phyloP scores from a whole-genome alignment of 2,113 vertebrate genomes.

The Gnathonemus longibarbis region DNA sequence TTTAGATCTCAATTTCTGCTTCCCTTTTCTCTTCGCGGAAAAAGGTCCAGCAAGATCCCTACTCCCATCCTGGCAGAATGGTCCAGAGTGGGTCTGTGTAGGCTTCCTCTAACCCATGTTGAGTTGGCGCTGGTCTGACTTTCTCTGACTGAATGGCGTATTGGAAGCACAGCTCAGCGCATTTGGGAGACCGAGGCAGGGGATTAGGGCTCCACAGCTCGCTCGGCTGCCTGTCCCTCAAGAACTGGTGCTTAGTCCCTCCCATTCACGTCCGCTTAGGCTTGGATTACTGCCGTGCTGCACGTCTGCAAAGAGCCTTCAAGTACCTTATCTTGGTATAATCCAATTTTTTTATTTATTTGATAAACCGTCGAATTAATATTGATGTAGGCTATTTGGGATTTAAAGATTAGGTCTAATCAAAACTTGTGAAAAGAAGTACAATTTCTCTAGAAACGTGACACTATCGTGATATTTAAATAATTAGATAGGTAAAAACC shows the following conservation, averaged over 20 bases:
- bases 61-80: slow-evolving; percentile 10
- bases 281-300: background rate
- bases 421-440: background rate
- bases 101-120: slow-evolving; percentile 16
- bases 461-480: background rate
- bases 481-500: background rate
- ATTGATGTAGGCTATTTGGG: background rate
- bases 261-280: background rate
- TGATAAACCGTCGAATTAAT: background rate
- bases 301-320: background rate
- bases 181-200: background rate
- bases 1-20: background rate
- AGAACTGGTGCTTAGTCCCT: background rate
- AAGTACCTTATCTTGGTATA: background rate
- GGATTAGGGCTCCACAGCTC: background rate
- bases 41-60: background rate
- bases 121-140: background rate
- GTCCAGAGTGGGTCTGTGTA: background rate
- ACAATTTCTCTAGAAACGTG: background rate
- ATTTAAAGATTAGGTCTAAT: background rate
- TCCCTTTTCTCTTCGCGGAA: background rate
- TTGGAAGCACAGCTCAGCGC: background rate
- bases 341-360: background rate
- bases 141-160: background rate
- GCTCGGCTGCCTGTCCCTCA: background rate